A percentile compares a stretch with the other conserved stretches of the same genome.
Conservation (phyloP, 2,113 vertebrate species). For the Phalacrocorax pelagicus region DNA sequence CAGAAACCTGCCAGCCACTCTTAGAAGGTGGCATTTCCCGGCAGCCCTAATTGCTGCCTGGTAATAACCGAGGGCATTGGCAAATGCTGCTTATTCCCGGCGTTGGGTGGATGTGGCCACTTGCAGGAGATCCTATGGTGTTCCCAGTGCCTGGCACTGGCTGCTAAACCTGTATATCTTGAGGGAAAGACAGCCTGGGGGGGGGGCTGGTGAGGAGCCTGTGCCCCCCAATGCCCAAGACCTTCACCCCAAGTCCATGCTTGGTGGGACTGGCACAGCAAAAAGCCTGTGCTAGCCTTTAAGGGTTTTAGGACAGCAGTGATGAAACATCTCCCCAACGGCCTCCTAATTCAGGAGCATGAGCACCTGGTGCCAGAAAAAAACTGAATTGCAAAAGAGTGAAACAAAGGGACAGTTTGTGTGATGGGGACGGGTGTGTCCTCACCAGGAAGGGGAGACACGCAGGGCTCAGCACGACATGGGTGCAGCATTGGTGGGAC, state of each 20-base stretch:
- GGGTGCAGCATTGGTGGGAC: accelerated
- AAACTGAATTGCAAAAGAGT: background rate
- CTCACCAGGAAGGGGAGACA: background rate
- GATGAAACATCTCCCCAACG: background rate
- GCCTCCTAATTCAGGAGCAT: background rate
- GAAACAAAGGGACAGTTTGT: background rate
- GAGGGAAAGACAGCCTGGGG: background rate
- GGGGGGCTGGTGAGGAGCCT: background rate
- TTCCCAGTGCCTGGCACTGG: background rate
- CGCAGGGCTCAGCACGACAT: accelerated
- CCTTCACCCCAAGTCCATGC: background rate
- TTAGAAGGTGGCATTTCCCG: background rate
- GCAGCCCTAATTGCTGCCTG: background rate
- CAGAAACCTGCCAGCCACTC: accelerated
- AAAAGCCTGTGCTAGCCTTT: accelerated
- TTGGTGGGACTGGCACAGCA: background rate
- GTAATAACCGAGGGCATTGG: accelerated
- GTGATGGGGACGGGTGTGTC: accelerated
- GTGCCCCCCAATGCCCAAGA: background rate
- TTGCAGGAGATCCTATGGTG: accelerated
- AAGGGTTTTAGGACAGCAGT: accelerated
- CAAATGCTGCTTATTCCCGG: accelerated
- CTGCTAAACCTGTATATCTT: accelerated
- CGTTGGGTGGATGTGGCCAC: accelerated
- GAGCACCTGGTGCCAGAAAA: background rate